Evolutionary conservation across 30 jellyfish, hydroid and myxozoan genomes (phyloP).

Genomic region (Clytia hemisphaerica): DNA sequence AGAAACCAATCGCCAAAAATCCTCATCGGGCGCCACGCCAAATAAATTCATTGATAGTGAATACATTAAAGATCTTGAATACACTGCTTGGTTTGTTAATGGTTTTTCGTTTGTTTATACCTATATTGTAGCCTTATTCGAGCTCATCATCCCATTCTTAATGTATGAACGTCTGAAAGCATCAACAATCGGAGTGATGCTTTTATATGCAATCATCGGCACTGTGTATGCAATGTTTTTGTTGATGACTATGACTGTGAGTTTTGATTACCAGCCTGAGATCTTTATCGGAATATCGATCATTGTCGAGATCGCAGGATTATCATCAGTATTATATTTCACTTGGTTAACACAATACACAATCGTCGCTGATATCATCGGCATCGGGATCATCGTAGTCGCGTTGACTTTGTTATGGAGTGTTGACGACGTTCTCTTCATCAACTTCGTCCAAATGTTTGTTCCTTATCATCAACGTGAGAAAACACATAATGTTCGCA

Average conservation of each 20-base stretch:
- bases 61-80: too few species aligned
- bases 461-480: constrained; percentile 9
- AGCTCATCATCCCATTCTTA: constrained; percentile 28
- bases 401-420: constrained; percentile 25
- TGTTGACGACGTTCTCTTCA: constrained; percentile 15
- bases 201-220: constrained; percentile 29
- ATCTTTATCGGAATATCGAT: constrained; percentile 4
- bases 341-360: background rate
- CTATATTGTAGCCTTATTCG: constrained; percentile 18
- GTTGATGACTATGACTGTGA: constrained; percentile 13
- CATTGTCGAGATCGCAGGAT: background rate
- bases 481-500: background rate
- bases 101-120: constrained; percentile 8
- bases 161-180: constrained; percentile 2
- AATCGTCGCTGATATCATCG: background rate
- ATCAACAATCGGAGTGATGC: constrained; percentile 16
- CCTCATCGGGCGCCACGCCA: too few species aligned
- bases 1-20: too few species aligned
- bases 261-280: constrained; percentile 2
- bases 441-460: constrained; percentile 10
- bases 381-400: background rate
- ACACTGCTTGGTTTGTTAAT: too few species aligned
- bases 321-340: background rate
- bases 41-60: too few species aligned
- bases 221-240: constrained; percentile 21